Evolutionary conservation across 2,113 vertebrate genomes (phyloP).

Genomic region (Neolamprologus hecqui): DNA sequence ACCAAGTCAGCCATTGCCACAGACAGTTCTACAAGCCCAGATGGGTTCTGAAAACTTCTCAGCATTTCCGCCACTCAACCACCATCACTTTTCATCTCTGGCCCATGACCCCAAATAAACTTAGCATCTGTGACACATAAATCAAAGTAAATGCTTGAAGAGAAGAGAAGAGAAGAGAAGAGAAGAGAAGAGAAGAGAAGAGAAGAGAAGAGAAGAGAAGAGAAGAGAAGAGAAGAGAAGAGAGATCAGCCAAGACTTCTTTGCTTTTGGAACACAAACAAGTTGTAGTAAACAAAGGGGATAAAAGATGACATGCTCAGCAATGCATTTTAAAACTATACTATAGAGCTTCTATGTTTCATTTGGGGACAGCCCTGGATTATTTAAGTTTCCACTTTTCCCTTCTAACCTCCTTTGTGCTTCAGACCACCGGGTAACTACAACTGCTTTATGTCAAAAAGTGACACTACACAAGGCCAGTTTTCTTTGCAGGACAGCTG

Average conservation of each 20-base stretch:
- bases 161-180: background rate
- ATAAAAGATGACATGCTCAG: background rate
- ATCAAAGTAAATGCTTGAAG: background rate
- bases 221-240: background rate
- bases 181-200: background rate
- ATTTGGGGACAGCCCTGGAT: background rate
- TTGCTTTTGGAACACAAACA: background rate
- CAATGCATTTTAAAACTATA: background rate
- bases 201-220: background rate
- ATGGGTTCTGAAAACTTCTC: conserved; percentile 25
- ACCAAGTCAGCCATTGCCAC: background rate
- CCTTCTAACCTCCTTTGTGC: background rate
- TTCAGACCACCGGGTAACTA: background rate
- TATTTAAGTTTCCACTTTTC: background rate
- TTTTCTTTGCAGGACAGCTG: background rate
- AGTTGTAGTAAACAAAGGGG: background rate
- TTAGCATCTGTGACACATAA: conserved; percentile 32
- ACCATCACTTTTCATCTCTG: conserved; percentile 22
- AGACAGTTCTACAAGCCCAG: conserved; percentile 3
- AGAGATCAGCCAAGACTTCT: background rate
- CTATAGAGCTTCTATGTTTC: background rate
- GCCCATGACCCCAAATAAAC: conserved; percentile 9
- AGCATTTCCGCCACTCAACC: conserved; percentile 24
- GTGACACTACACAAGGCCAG: background rate
- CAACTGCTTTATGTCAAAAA: background rate